Evolutionary conservation across 2,888 invertebrate species (phyloP).

Genomic region (Parnassius apollo): DNA sequence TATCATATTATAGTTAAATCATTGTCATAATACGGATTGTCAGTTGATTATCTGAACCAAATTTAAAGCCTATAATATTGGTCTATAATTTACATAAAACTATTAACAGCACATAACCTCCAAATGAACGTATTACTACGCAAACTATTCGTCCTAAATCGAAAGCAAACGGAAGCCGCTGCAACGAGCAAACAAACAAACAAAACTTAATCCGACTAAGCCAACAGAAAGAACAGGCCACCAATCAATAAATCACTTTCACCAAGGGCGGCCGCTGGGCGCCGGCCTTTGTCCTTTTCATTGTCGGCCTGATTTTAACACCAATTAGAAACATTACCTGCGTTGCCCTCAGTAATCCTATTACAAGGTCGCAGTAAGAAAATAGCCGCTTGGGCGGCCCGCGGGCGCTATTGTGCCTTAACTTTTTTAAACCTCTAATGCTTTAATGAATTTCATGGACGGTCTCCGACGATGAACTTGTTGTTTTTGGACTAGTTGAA

Average conservation of each 20-base stretch:
- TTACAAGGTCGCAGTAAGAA: constrained; percentile 47
- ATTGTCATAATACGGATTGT: too few species aligned
- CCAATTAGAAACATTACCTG: constrained; percentile 80
- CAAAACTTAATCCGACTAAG: constrained; percentile 64
- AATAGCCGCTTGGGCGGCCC: constrained; percentile 37
- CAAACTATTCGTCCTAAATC: constrained; percentile 21
- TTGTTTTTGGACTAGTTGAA: constrained; percentile 32
- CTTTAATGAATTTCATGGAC: constrained; percentile 35
- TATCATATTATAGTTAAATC: too few species aligned
- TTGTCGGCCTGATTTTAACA: constrained; percentile 77
- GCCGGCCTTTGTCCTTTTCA: constrained; percentile 62
- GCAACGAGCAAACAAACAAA: constrained; percentile 59
- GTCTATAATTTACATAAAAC: background rate
- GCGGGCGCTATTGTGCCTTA: constrained; percentile 25
- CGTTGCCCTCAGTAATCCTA: constrained; percentile 71
- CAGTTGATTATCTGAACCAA: too few species aligned
- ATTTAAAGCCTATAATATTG: background rate
- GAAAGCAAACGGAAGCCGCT: constrained; percentile 53
- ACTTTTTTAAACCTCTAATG: constrained; percentile 29
- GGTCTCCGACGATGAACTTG: constrained; percentile 38
- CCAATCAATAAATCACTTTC: constrained; percentile 78
- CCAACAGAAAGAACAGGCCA: constrained; percentile 54
- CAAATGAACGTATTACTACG: constrained; percentile 17
- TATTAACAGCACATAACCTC: background rate
- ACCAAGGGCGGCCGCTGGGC: constrained; percentile 63